phyloP scores from a whole-genome alignment of 2,797 vertebrate species.

The Amphiprion clarkii region DNA sequence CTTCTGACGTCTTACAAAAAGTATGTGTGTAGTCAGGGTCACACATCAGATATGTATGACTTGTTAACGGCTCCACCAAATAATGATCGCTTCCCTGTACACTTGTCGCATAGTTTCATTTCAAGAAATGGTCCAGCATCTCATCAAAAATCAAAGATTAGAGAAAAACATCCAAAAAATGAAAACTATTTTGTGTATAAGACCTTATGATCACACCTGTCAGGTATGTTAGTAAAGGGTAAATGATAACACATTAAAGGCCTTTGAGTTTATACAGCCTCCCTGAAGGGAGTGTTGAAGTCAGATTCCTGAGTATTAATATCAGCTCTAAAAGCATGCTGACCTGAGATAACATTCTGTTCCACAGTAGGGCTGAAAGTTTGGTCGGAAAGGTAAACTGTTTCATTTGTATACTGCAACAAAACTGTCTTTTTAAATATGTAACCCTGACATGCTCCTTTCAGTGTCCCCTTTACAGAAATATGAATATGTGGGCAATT shows the following conservation, averaged over 20 bases:
- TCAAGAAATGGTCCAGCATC: too few species aligned
- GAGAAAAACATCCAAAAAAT: neutral
- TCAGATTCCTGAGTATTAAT: neutral
- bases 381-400: neutral
- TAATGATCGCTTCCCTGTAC: too few species aligned
- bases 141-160: neutral
- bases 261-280: too few species aligned
- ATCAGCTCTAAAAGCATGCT: neutral
- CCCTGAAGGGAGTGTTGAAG: neutral
- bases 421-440: neutral
- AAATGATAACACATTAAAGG: neutral
- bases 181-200: too few species aligned
- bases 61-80: too few species aligned
- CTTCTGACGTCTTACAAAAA: too few species aligned
- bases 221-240: neutral
- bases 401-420: neutral
- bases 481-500: neutral
- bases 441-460: neutral
- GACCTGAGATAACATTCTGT: neutral
- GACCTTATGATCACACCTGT: neutral
- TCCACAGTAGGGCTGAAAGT: neutral
- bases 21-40: too few species aligned
- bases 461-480: neutral
- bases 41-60: too few species aligned
- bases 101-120: too few species aligned